Conservation (phyloP, 92 coral and sea anemone species). For the Umimayanthus chanpuru region DNA sequence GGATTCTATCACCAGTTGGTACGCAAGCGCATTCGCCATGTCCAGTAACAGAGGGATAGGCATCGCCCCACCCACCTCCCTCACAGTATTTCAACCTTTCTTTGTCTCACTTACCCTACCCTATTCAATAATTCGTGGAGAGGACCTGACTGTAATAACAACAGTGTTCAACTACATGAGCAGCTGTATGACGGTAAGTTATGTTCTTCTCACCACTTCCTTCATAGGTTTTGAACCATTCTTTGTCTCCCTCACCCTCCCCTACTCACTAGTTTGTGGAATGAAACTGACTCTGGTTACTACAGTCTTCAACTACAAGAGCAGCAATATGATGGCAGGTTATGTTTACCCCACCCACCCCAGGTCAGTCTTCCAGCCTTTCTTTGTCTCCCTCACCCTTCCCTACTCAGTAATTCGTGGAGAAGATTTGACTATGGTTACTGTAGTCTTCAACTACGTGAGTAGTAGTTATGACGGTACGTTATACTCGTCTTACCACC, state of each 20-base stretch:
- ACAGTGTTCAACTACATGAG: conserved; percentile 92
- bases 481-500: conserved; percentile 28
- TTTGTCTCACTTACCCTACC: conserved; percentile 91
- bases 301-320: no score
- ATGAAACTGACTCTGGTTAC: conserved; percentile 13
- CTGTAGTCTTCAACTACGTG: no score
- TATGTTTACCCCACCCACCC: no score
- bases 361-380: no score
- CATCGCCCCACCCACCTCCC: conserved; percentile 67
- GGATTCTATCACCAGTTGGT: conserved; percentile 94
- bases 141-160: conserved; percentile 80
- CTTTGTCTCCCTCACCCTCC: conserved; percentile 76
- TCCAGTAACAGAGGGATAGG: conserved; percentile 85
- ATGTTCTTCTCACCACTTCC: no score
- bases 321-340: no score
- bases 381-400: no score
- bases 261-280: conserved; percentile 83
- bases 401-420: no score
- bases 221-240: conserved; percentile 57
- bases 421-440: no score
- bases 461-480: no score
- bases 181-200: conserved; percentile 84
- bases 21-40: conserved; percentile 91
- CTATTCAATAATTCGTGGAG: conserved; percentile 94
- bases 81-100: conserved; percentile 86